Evolutionary conservation across 2,113 vertebrate genomes (phyloP).

Genomic region (Melanerpes aurifrons): DNA sequence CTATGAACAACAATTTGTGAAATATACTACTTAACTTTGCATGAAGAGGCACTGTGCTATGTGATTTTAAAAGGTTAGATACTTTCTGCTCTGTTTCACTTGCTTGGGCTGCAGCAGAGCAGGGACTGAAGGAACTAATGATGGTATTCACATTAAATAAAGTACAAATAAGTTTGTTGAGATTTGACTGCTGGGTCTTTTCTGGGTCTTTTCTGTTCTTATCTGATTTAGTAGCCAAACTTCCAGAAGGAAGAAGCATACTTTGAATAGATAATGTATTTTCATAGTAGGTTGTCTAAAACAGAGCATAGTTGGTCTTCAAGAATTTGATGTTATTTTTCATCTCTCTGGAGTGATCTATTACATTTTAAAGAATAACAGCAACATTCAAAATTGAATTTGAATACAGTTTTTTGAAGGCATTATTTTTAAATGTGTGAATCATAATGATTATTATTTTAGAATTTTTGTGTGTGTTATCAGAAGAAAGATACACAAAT

Average conservation of each 20-base stretch:
- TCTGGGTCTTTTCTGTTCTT: background rate
- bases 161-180: background rate
- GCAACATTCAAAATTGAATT: background rate
- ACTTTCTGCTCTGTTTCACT: background rate
- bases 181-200: background rate
- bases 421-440: background rate
- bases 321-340: background rate
- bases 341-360: background rate
- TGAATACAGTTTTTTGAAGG: background rate
- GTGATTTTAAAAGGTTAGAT: background rate
- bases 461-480: background rate
- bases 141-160: background rate
- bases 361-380: background rate
- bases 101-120: background rate
- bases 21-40: background rate
- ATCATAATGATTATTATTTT: background rate
- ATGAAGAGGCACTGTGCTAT: background rate
- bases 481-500: background rate
- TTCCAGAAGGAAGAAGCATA: background rate
- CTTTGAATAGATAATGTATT: background rate
- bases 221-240: background rate
- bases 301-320: background rate
- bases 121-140: background rate
- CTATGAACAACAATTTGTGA: background rate
- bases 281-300: background rate